Percentiles rank a stretch among this genome's conserved stretches.
Evolutionary conservation across 2,113 vertebrate species (phyloP).

Genomic region (Herpetotheres cachinnans): DNA sequence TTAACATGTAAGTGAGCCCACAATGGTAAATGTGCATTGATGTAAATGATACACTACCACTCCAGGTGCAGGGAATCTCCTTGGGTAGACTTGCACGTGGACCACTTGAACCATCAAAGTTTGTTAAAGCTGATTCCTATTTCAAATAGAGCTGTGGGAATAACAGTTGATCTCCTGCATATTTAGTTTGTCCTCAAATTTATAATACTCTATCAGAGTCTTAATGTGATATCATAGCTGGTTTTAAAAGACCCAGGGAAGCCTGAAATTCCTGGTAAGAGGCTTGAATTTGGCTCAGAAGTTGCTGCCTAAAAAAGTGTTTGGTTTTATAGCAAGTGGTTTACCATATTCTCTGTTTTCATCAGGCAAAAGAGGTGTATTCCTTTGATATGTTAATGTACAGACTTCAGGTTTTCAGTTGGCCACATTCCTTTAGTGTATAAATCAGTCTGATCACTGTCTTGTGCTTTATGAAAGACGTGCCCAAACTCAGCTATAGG

Average conservation of each 20-base stretch:
- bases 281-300: not conserved
- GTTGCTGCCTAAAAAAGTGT: not conserved
- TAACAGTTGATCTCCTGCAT: not conserved
- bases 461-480: not conserved
- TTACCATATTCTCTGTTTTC: not conserved
- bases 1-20: not conserved
- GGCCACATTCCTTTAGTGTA: not conserved
- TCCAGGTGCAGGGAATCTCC: not conserved
- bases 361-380: not conserved
- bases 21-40: not conserved
- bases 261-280: not conserved
- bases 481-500: not conserved
- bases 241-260: not conserved
- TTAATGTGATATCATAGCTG: not conserved
- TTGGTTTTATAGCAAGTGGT: not conserved
- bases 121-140: not conserved
- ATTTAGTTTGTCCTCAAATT: not conserved
- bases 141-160: not conserved
- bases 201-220: not conserved
- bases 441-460: not conserved
- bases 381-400: not conserved
- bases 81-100: not conserved
- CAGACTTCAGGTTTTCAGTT: not conserved
- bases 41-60: not conserved
- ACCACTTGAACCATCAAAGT: not conserved